Conservation (phyloP, 1,140 invertebrate species). For the Oreohelix idahoensis region DNA sequence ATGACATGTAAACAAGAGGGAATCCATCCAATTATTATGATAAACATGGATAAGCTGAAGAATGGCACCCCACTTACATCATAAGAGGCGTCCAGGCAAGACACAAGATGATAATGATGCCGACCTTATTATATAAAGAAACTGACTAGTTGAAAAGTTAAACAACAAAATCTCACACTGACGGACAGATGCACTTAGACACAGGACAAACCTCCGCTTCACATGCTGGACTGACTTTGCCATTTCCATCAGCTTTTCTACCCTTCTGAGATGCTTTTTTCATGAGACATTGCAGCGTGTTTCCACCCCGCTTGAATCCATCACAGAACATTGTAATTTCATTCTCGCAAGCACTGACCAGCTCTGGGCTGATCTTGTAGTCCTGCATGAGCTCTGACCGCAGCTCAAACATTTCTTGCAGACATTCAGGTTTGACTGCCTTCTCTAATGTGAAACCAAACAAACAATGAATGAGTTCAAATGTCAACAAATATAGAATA, state of each 20-base stretch:
- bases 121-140: no score
- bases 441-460: conserved; percentile 70
- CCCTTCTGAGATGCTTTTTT: conserved; percentile 79
- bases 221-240: conserved; percentile 45
- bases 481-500: no score
- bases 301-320: conserved; percentile 82
- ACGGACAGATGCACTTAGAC: not conserved
- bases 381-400: conserved; percentile 92
- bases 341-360: conserved; percentile 86
- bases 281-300: conserved; percentile 97
- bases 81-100: no score
- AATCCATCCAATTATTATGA: no score
- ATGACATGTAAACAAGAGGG: no score
- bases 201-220: conserved; percentile 49
- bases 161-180: not conserved
- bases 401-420: conserved; percentile 90
- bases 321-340: conserved; percentile 81
- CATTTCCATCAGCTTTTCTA: not conserved
- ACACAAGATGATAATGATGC: no score
- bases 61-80: no score
- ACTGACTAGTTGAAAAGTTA: not conserved
- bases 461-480: no score
- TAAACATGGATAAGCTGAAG: no score
- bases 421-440: conserved; percentile 82
- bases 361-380: conserved; percentile 91